A percentile compares a stretch with the other conserved stretches of the same genome.
Conservation (phyloP, 2,797 vertebrate species). For the Rousettus madagascariensis region DNA sequence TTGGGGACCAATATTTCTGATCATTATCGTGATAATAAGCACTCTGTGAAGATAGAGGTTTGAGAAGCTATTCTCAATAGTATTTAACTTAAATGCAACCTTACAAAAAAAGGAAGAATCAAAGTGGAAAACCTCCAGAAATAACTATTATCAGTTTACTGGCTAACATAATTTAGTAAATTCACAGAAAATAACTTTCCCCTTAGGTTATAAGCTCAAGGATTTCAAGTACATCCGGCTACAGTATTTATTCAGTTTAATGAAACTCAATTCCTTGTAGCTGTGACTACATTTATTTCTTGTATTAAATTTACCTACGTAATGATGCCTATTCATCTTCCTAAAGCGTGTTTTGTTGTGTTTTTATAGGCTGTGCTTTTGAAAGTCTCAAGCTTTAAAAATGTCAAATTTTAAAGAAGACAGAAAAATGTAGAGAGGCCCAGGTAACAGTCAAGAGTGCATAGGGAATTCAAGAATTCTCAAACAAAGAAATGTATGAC, state of each 20-base stretch:
- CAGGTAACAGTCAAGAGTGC: not conserved
- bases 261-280: conserved; percentile 68
- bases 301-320: conserved; percentile 73
- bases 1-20: conserved; percentile 7
- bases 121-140: conserved; percentile 46
- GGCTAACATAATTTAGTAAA: conserved; percentile 63
- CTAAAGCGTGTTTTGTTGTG: conserved; percentile 61
- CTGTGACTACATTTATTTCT: conserved; percentile 72
- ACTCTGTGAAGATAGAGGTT: not conserved
- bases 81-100: conserved; percentile 6
- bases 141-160: conserved; percentile 50
- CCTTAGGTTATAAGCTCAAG: conserved; percentile 54
- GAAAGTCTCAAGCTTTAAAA: conserved; percentile 55
- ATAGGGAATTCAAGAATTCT: not conserved
- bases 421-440: not conserved
- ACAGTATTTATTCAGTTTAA: conserved; percentile 68
- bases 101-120: not conserved
- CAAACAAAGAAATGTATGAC: not conserved
- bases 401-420: conserved; percentile 52
- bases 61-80: conserved; percentile 14
- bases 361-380: conserved; percentile 61
- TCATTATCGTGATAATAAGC: not conserved
- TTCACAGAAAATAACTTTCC: conserved; percentile 61
- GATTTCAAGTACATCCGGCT: conserved; percentile 58
- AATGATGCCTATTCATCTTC: conserved; percentile 71